Conservation (phyloP, 2,797 vertebrate genomes). For the Falco berigora region DNA sequence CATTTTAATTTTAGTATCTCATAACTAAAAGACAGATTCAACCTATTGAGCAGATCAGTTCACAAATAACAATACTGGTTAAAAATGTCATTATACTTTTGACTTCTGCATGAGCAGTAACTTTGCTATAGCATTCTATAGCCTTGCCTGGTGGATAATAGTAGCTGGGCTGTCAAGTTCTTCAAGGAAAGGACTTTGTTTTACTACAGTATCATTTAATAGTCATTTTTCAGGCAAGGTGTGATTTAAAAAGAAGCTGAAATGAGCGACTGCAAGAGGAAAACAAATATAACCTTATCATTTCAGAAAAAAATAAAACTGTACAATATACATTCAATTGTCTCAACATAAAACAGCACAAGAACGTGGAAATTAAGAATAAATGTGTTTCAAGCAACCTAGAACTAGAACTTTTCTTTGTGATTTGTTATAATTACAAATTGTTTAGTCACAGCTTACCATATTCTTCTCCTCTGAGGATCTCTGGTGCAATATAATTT, state of each 20-base stretch:
- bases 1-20: too few relatives aligned
- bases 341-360: background rate
- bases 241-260: background rate
- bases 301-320: background rate
- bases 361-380: background rate
- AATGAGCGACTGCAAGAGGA: background rate
- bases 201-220: background rate
- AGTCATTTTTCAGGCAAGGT: background rate
- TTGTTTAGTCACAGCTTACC: constrained; percentile 73
- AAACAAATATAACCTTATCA: background rate
- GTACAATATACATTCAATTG: background rate
- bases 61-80: background rate
- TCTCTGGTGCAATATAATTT: constrained; percentile 97
- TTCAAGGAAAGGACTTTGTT: background rate
- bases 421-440: background rate
- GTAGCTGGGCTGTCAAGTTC: background rate
- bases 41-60: background rate
- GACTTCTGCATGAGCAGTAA: background rate
- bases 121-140: background rate
- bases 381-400: background rate
- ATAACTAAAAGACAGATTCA: background rate
- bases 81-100: background rate
- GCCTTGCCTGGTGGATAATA: background rate
- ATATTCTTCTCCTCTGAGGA: constrained; percentile 95
- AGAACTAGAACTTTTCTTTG: background rate